phyloP scores from a whole-genome alignment of 2,797 vertebrate genomes.

The Psittacula echo region DNA sequence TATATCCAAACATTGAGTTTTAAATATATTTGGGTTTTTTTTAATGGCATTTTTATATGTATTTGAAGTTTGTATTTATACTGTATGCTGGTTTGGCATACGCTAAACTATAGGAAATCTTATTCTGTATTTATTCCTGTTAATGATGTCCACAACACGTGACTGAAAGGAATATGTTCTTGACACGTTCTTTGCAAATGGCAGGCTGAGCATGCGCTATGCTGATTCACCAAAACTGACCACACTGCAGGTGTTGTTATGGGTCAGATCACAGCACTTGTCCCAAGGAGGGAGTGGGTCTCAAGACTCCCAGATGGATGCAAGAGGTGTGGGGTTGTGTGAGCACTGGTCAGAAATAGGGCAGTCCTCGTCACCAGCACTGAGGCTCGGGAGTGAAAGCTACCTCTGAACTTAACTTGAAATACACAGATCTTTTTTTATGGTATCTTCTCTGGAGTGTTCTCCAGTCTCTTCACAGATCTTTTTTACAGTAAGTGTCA shows the following conservation, averaged over 20 bases:
- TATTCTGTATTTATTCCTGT: background rate
- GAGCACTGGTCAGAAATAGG: background rate
- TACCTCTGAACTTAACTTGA: background rate
- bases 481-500: background rate
- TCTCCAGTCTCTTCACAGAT: background rate
- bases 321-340: background rate
- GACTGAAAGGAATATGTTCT: background rate
- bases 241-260: fast-evolving
- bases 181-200: background rate
- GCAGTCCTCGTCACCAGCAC: fast-evolving
- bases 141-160: background rate
- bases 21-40: background rate
- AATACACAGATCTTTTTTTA: background rate
- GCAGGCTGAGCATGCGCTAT: fast-evolving
- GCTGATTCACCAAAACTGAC: background rate
- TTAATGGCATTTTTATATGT: background rate
- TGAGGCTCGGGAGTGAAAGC: background rate
- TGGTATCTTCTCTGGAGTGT: background rate
- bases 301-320: background rate
- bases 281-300: background rate
- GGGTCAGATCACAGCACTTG: background rate
- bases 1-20: background rate
- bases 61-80: background rate
- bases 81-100: background rate
- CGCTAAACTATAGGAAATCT: background rate